Conservation (phyloP, 2,113 vertebrate species). For the Dinomys branickii region DNA sequence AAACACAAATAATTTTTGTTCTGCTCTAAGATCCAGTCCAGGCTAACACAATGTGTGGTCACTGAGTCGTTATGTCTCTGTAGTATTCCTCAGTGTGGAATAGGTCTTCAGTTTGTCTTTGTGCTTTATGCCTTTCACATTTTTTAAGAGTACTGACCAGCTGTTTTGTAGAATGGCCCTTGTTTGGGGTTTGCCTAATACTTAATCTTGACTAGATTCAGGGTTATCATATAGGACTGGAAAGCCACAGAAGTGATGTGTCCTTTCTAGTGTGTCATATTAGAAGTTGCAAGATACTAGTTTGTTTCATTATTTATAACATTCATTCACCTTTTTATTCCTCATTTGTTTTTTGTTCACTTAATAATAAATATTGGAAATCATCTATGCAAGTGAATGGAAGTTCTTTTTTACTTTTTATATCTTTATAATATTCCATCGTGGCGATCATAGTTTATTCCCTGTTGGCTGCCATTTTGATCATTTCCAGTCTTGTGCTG, state of each 20-base stretch:
- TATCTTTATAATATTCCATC: not conserved
- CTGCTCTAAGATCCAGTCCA: not conserved
- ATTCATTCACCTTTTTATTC: not conserved
- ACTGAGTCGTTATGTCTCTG: not conserved
- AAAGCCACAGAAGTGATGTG: not conserved
- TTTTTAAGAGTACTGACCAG: not conserved
- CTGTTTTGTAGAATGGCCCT: not conserved
- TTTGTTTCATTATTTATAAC: not conserved
- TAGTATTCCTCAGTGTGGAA: not conserved
- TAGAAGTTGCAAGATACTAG: not conserved
- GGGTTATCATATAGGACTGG: not conserved
- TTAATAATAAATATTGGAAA: not conserved
- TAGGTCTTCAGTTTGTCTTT: conserved; percentile 15
- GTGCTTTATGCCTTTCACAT: not conserved
- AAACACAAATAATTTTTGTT: not conserved
- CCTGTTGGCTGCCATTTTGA: not conserved
- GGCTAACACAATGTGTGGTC: not conserved
- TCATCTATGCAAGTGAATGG: not conserved
- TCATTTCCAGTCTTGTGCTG: not conserved
- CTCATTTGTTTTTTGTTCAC: not conserved
- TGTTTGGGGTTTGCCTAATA: not conserved
- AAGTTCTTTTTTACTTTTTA: not conserved
- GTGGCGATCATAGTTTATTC: not conserved
- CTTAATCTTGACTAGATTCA: not conserved
- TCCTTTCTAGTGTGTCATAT: not conserved